Conservation (phyloP, 2,113 vertebrate genomes). For the Gadus chalcogrammus region DNA sequence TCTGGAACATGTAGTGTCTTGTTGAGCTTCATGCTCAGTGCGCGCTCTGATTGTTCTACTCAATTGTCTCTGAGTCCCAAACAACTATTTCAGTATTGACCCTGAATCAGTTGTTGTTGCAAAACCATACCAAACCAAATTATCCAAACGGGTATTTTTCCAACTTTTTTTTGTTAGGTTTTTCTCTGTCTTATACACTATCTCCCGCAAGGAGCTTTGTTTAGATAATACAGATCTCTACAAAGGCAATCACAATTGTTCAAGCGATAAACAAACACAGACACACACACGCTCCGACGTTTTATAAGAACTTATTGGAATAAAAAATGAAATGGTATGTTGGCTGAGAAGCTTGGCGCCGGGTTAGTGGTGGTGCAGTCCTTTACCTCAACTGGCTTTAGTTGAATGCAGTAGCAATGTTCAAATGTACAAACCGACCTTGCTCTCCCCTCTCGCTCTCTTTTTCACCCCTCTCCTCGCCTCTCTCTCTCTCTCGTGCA, state of each 20-base stretch:
- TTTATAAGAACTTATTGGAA: constrained; percentile 34
- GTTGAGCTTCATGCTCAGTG: too few relatives aligned
- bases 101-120: too few relatives aligned
- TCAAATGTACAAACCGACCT: constrained; percentile 57
- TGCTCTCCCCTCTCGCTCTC: constrained; percentile 12
- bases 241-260: constrained; percentile 23
- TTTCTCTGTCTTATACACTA: constrained; percentile 14
- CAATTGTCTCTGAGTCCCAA: too few relatives aligned
- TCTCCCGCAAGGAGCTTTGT: constrained; percentile 34
- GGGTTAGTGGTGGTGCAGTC: constrained; percentile 47
- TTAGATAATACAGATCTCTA: constrained; percentile 37
- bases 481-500: background rate
- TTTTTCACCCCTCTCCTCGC: too few relatives aligned
- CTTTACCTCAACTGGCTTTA: constrained; percentile 42
- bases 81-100: too few relatives aligned
- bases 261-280: too few relatives aligned
- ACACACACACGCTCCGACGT: background rate
- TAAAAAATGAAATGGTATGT: constrained; percentile 23
- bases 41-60: too few relatives aligned
- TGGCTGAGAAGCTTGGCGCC: constrained; percentile 32
- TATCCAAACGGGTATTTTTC: constrained; percentile 1
- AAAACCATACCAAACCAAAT: too few relatives aligned
- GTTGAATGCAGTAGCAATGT: constrained; percentile 52
- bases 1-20: too few relatives aligned
- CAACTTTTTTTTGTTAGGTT: constrained; percentile 11